A percentile compares a stretch with the other conserved stretches of the same genome.
These are phyloP conservation scores for Leguminivora glycinivorella DNA, from an alignment of 1,140 invertebrate genomes.

Conservation along the genomic window DNA sequence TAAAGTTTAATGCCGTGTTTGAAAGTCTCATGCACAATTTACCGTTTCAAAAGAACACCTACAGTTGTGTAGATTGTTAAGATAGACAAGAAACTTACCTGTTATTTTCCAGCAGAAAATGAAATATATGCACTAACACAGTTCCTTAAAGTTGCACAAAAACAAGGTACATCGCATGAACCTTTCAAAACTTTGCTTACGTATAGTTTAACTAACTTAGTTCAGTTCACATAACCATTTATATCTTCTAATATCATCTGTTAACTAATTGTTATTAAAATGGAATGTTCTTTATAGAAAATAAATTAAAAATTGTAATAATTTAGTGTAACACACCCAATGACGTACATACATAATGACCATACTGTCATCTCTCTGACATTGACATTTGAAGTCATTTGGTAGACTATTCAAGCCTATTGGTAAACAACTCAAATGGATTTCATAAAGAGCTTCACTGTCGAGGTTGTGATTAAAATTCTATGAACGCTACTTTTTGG, in stretches of 20 bases:
- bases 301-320: conserved; percentile 13
- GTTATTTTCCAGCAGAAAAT: conserved; percentile 7
- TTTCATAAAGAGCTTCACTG: not conserved
- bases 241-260: not conserved
- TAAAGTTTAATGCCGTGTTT: not conserved
- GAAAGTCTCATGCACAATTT: not conserved
- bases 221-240: conserved; percentile 5
- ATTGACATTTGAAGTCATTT: conserved; percentile 5
- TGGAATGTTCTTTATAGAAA: conserved; percentile 24
- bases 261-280: conserved; percentile 1
- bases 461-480: not conserved
- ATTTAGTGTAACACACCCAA: conserved; percentile 7
- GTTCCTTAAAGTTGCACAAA: conserved; percentile 13
- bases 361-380: not conserved
- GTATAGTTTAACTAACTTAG: not conserved
- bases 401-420: not conserved
- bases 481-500: not conserved
- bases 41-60: too few species aligned
- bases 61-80: not conserved
- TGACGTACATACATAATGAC: conserved; percentile 17
- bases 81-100: not conserved
- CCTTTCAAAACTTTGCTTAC: not conserved
- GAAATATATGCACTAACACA: conserved; percentile 2
- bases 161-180: conserved; percentile 8
- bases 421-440: not conserved